Conservation (phyloP, 1,140 invertebrate species). For the Metopolophium dirhodum region DNA sequence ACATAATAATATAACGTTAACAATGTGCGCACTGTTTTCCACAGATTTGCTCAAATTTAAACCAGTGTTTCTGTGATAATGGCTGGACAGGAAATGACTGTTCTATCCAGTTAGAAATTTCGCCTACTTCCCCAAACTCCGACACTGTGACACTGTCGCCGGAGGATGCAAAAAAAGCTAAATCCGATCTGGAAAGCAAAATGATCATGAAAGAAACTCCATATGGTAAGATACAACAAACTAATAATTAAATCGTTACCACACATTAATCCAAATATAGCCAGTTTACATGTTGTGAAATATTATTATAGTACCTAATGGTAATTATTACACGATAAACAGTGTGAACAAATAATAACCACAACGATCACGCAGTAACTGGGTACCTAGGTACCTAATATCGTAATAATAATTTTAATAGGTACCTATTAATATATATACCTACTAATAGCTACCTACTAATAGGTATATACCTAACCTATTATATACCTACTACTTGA, state of each 20-base stretch:
- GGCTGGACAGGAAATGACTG: conserved; percentile 92
- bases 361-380: not conserved
- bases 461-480: no score
- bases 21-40: conserved; percentile 52
- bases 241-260: not conserved
- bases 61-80: conserved; percentile 87
- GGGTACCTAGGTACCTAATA: not conserved
- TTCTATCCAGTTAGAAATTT: conserved; percentile 75
- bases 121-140: conserved; percentile 65
- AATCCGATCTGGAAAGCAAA: conserved; percentile 68
- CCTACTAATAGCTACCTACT: no score
- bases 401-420: not conserved
- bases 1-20: conserved; percentile 41
- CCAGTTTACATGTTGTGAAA: not conserved
- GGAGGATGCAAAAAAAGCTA: conserved; percentile 62
- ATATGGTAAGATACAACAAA: conserved; percentile 57
- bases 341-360: not conserved
- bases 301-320: not conserved
- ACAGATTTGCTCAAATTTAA: conserved; percentile 91
- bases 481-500: not conserved
- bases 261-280: not conserved
- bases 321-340: not conserved
- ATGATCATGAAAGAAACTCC: conserved; percentile 59
- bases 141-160: conserved; percentile 64
- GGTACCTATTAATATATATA: no score